Evolutionary conservation across 1,140 invertebrate species (phyloP).

Genomic region (Saxidomus purpurata): DNA sequence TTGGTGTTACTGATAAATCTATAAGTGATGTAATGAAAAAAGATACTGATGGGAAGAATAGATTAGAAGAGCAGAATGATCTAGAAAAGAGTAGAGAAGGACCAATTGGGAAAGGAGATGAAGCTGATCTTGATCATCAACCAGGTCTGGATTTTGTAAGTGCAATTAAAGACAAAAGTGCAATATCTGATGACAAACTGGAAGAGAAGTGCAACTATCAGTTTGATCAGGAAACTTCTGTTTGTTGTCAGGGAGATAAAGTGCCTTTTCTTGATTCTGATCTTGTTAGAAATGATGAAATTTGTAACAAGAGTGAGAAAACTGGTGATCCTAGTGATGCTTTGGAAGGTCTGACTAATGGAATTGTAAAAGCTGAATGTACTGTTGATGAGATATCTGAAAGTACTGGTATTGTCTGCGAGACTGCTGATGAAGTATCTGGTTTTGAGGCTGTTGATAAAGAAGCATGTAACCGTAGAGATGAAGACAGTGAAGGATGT

Average conservation of each 20-base stretch:
- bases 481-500: conserved; percentile 14
- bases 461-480: background rate
- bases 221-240: background rate
- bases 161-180: background rate
- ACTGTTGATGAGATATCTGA: background rate
- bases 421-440: background rate
- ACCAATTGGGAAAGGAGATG: background rate
- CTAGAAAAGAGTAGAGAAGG: background rate
- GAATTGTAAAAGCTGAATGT: background rate
- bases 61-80: no score
- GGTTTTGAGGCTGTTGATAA: no score
- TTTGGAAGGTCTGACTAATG: background rate
- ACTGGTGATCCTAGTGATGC: background rate
- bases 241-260: background rate
- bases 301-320: background rate
- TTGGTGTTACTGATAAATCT: no score
- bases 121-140: background rate
- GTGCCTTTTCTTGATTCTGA: background rate
- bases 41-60: no score
- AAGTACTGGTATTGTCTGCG: conserved; percentile 15
- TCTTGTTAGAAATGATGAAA: background rate
- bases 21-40: no score
- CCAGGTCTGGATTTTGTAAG: background rate
- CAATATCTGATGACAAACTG: background rate
- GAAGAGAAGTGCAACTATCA: background rate